Base-by-base conservation (phyloP, 2,113 vertebrate genomes). In the Spilogale gracilis region DNA sequence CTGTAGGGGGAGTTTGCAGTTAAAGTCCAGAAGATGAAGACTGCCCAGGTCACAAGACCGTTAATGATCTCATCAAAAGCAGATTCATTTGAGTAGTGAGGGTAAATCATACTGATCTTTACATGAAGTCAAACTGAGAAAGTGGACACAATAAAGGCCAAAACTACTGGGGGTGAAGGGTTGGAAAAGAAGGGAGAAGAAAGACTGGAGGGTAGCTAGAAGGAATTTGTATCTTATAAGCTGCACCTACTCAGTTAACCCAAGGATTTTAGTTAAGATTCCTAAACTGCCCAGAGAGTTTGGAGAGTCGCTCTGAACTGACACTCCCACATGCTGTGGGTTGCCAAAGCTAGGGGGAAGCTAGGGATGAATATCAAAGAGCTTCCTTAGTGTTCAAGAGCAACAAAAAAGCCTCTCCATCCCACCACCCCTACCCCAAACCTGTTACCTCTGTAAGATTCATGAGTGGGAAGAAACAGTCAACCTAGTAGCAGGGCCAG, bases 61-160 rank as follows among this genome's bases (percentile, higher is more conserved):
- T 25, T n/a, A 48, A 30, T 79, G 54, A 91, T 54, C 10, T 43
- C 30, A 83, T 54, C 27, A 74, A 83, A 14, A 71, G 6, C 0
- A 45, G 25, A 30, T 79, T 84, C 50, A 83, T 84, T 79, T 67
- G 18, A 87, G 45, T 56, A 3, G 3, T 38, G 17, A 87, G 38
- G 25, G 17, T 6, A 67, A 71, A 54, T 69, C 45, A 87, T 48
- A n/a, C 1, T 48, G 45, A 91, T 54, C 61, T 84, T 38, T 81
- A n/a, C 50, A 76, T 54, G 78, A 95, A 95, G 85, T 91, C 78
- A 83, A 74, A 80, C 32, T 82, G 63, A 94, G 27, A 82, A 90
- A 69, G 43, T 52, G 3, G 38, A 87, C 6, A 71, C 6, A 56
- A 27, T 32, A 89, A 96, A 9, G 82, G 54, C 48, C 54, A 74